Evolutionary conservation across 2,888 invertebrate species (phyloP), one percentile per base, ranked within the genome.

Genomic region (Drosophila antonietae): DNA sequence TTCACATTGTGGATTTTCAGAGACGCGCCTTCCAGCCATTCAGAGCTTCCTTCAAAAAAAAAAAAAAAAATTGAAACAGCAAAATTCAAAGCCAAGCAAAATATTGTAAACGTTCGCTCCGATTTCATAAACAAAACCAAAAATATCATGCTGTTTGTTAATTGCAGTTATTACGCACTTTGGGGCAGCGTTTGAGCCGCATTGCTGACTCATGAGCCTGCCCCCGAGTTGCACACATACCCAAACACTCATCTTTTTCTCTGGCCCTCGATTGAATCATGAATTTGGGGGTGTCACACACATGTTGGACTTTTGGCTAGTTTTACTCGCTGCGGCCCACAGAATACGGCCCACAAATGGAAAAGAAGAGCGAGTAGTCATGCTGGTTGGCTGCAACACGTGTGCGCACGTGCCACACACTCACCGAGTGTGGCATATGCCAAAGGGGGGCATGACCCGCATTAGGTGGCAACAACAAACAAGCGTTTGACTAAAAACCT

Each of bases 61-160:
- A 71, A 81, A 68, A 69, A 69, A 75, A 68, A 69, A 73, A 78
- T 20, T 31, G 59, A 70, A 62, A 44, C 51, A 46, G n/a, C 12
- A 60, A 46, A 47, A 10, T 20, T 57, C 60, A 71, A 46, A 72
- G 49, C 43, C 68, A 73, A 80, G 81, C 78, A 61, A 73, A 78
- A 80, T 80, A 80, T 73, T 60, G 71, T 70, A 78, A 76, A 67
- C 71, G 65, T 56, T 68, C 56, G 70, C 59, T 88, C 83, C 60
- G 69, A 83, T 83, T 83, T 83, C 88, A 86, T 88, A 83, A 83
- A 83, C 83, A 83, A 83, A 68, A 77, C 68, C 73, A 60, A 56
- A 73, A 49, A 68, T 39, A 55, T 41, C 41, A 67, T 66, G 74
- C 80, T 74, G 68, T 84, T 74, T 85, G 77, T 83, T 78, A 76